Conservation (phyloP, 2,113 vertebrate species). For the Puntigrus tetrazona region DNA sequence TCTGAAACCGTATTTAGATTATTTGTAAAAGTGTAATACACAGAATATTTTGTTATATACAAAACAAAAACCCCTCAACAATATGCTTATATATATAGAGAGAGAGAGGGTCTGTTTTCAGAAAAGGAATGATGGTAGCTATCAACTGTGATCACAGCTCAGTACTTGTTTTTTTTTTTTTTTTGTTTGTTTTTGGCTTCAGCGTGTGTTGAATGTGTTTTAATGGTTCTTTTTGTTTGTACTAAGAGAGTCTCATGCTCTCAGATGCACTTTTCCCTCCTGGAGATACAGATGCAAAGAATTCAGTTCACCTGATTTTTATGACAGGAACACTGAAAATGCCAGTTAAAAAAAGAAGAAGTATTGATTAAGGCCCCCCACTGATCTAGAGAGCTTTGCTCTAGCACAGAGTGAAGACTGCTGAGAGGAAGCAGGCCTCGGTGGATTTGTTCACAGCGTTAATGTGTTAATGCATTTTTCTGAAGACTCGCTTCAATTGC, state of each 20-base stretch:
- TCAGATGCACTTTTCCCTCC: conserved; percentile 8
- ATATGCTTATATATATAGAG: conserved; percentile 1
- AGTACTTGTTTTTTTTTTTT: not conserved
- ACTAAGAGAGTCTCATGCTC: not conserved
- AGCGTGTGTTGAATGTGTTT: not conserved
- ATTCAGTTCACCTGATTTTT: not conserved
- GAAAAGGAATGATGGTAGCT: not conserved
- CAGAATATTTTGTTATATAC: conserved; percentile 57
- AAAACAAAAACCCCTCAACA: not conserved
- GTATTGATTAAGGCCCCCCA: not conserved
- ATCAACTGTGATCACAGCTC: not conserved
- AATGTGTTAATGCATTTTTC: not conserved
- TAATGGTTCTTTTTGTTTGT: conserved; percentile 1
- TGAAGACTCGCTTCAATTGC: not conserved
- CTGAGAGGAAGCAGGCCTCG: not conserved
- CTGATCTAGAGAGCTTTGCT: not conserved
- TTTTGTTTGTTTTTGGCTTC: too few relatives aligned
- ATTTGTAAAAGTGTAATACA: conserved; percentile 54
- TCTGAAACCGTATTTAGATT: conserved; percentile 53
- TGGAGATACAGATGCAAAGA: not conserved
- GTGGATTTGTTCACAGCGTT: not conserved
- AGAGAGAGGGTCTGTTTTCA: not conserved
- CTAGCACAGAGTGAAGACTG: not conserved
- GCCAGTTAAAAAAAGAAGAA: not conserved
- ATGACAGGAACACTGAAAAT: not conserved